A percentile compares a stretch with the other conserved stretches of the same genome.
Conservation (phyloP, 2,113 vertebrate species). For the Hypocryptadius cinnamomeus region DNA sequence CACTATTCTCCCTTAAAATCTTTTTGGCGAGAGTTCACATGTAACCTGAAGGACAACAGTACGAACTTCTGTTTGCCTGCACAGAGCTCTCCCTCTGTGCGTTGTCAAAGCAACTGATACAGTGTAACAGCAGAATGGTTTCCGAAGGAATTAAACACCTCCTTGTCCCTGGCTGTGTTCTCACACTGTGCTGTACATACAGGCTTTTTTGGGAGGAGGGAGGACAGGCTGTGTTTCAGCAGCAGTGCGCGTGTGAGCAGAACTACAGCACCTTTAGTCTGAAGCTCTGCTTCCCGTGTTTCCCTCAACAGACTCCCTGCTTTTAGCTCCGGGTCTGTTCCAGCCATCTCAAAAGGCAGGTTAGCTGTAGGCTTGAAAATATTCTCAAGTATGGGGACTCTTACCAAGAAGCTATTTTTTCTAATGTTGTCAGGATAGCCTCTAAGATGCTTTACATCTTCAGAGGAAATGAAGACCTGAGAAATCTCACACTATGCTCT, state of each 20-base stretch:
- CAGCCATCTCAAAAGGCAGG: not conserved
- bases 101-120: not conserved
- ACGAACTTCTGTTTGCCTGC: not conserved
- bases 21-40: fast-evolving
- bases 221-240: not conserved
- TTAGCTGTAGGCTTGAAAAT: not conserved
- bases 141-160: not conserved
- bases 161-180: not conserved
- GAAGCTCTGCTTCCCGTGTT: not conserved
- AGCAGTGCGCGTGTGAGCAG: fast-evolving
- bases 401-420: not conserved
- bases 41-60: not conserved
- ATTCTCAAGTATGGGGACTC: not conserved
- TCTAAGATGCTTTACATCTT: not conserved
- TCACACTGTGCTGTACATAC: fast-evolving
- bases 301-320: not conserved
- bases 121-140: not conserved
- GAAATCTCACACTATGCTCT: not conserved
- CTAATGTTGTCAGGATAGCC: not conserved
- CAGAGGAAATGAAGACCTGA: not conserved
- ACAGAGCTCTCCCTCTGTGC: not conserved
- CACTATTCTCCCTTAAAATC: not conserved
- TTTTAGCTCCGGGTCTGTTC: not conserved
- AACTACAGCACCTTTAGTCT: not conserved
- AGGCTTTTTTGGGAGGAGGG: not conserved